Percentiles rank a stretch among this genome's conserved stretches.
Evolutionary conservation across 2,113 vertebrate species (phyloP).

Genomic region (Oncorhynchus kisutch): DNA sequence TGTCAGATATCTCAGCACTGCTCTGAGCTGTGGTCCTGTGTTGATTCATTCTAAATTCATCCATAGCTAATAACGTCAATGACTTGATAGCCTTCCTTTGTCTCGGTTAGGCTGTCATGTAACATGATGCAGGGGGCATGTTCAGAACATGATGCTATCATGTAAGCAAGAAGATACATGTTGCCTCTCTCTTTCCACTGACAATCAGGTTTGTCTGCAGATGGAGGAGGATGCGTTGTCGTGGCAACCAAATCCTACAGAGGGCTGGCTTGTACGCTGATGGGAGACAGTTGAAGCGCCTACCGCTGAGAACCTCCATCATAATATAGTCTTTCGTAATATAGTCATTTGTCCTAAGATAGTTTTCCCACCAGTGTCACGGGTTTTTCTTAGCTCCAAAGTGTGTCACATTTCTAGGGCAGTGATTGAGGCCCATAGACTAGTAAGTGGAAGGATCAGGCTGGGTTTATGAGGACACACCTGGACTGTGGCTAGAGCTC

Average conservation of each 20-base stretch:
- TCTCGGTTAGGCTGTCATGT: no score
- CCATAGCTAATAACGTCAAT: no score
- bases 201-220: slow-evolving; percentile 53
- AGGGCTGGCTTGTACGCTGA: slow-evolving; percentile 52
- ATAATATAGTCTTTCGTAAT: background rate
- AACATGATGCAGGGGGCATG: background rate
- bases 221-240: slow-evolving; percentile 65
- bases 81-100: no score
- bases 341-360: slow-evolving; percentile 23
- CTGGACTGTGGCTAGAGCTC: no score
- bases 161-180: background rate
- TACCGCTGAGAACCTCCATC: slow-evolving; percentile 36
- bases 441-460: background rate
- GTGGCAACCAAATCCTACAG: slow-evolving; percentile 65
- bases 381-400: slow-evolving; percentile 32
- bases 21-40: no score
- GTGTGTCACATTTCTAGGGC: slow-evolving; percentile 39
- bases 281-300: slow-evolving; percentile 44
- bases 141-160: background rate
- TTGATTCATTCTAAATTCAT: no score
- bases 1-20: no score
- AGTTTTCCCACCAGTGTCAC: slow-evolving; percentile 9
- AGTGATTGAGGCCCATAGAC: slow-evolving; percentile 1
- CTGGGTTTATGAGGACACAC: no score
- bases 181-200: slow-evolving; percentile 27